Evolutionary conservation across 2,888 invertebrate genomes (phyloP).

Genomic region (Ormyrus rosae): DNA sequence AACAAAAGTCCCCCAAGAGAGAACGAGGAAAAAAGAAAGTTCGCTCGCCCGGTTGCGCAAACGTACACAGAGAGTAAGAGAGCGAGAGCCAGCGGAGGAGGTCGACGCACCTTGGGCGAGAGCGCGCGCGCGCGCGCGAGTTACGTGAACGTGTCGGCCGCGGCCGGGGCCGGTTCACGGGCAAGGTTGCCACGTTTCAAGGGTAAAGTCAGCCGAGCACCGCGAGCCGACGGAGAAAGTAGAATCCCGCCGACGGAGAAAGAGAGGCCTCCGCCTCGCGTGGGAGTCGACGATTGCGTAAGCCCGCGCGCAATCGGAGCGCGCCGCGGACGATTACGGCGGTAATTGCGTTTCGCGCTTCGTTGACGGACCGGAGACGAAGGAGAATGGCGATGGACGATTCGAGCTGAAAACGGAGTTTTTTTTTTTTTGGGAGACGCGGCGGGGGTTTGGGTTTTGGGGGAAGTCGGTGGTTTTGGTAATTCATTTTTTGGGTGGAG

Average conservation of each 20-base stretch:
- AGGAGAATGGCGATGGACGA: too few species aligned
- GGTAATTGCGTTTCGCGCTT: conserved; percentile 39
- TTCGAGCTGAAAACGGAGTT: too few species aligned
- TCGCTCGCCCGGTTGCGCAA: conserved; percentile 24
- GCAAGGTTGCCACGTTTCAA: conserved; percentile 52
- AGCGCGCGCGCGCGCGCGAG: not conserved
- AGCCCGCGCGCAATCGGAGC: not conserved
- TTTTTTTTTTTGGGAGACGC: too few species aligned
- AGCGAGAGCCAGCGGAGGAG: not conserved
- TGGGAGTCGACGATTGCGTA: too few species aligned
- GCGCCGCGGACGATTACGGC: not conserved
- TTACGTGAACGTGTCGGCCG: conserved; percentile 32
- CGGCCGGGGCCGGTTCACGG: conserved; percentile 30
- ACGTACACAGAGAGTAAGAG: conserved; percentile 44
- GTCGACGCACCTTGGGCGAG: conserved; percentile 20
- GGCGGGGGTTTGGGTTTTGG: too few species aligned
- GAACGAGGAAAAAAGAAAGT: not conserved
- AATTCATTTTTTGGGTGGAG: too few species aligned
- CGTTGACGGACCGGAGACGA: conserved; percentile 12
- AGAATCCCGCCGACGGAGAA: not conserved
- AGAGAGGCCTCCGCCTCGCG: too few species aligned
- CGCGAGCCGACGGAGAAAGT: conserved; percentile 47
- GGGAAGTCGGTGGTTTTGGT: too few species aligned
- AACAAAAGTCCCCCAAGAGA: not conserved
- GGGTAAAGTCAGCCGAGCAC: conserved; percentile 24